phyloP scores from a whole-genome alignment of 2,113 vertebrate species.

The Notothenia rossii region DNA sequence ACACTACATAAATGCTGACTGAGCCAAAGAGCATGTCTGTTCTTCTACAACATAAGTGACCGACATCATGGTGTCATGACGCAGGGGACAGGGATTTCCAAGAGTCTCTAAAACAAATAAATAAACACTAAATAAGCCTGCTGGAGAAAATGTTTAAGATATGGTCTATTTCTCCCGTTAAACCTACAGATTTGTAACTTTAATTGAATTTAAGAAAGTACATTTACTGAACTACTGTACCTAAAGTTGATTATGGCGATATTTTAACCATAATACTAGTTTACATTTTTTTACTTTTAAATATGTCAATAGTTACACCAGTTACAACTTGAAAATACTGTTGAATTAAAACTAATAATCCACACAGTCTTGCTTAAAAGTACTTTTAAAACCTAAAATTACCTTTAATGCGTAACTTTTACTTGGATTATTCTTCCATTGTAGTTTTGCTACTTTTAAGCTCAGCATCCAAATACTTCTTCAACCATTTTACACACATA shows the following conservation, averaged over 20 bases:
- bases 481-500: slow-evolving; percentile 29
- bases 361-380: not conserved
- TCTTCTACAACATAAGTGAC: slow-evolving; percentile 28
- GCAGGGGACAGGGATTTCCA: slow-evolving; percentile 26
- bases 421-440: not conserved
- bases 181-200: too few relatives aligned
- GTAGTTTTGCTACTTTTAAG: not conserved
- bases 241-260: not conserved
- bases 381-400: too few relatives aligned
- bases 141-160: not conserved
- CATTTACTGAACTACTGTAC: not conserved
- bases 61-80: slow-evolving; percentile 45
- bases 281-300: too few relatives aligned
- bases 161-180: not conserved
- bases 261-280: too few relatives aligned
- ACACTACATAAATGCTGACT: slow-evolving; percentile 40
- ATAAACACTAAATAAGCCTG: not conserved
- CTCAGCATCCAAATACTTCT: slow-evolving; percentile 11
- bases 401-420: not conserved
- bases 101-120: slow-evolving; percentile 19
- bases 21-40: slow-evolving; percentile 45
- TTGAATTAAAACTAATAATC: not conserved
- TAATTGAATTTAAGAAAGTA: not conserved
- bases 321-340: not conserved
- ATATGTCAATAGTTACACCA: not conserved